These are phyloP conservation scores for Barnardius zonarius DNA, from an alignment of 2,113 vertebrate genomes.

Conservation along the genomic window DNA sequence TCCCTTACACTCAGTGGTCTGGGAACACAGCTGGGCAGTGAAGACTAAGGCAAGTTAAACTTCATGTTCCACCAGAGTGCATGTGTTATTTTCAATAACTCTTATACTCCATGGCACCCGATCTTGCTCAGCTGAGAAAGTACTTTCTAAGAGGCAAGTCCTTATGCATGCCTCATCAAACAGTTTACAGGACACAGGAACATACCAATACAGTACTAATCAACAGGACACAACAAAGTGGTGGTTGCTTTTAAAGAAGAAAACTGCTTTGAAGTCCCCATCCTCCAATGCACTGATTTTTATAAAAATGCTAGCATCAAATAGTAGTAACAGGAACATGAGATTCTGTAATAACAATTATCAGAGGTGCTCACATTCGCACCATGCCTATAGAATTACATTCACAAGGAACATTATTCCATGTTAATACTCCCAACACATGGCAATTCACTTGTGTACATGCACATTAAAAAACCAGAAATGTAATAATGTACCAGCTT, in stretches of 20 bases:
- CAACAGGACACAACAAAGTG: not conserved
- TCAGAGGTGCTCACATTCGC: not conserved
- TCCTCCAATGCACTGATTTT: not conserved
- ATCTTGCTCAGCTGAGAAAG: not conserved
- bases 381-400: not conserved
- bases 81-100: not conserved
- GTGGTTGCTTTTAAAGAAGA: not conserved
- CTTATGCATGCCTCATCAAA: not conserved
- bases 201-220: not conserved
- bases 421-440: not conserved
- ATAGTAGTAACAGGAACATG: not conserved
- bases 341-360: not conserved
- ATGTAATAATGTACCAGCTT: not conserved
- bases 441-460: not conserved
- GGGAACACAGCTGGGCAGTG: not conserved
- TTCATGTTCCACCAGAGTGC: too few relatives aligned
- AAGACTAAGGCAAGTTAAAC: not conserved
- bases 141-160: not conserved
- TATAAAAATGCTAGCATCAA: not conserved
- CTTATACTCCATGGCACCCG: not conserved
- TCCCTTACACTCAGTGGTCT: not conserved
- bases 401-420: not conserved
- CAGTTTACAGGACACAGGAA: not conserved
- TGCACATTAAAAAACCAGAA: fast-evolving
- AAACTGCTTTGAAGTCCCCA: not conserved